A percentile compares a stretch with the other conserved stretches of the same genome.
Evolutionary conservation across 2,113 vertebrate species (phyloP).

Genomic region (Melanerpes formicivorus): DNA sequence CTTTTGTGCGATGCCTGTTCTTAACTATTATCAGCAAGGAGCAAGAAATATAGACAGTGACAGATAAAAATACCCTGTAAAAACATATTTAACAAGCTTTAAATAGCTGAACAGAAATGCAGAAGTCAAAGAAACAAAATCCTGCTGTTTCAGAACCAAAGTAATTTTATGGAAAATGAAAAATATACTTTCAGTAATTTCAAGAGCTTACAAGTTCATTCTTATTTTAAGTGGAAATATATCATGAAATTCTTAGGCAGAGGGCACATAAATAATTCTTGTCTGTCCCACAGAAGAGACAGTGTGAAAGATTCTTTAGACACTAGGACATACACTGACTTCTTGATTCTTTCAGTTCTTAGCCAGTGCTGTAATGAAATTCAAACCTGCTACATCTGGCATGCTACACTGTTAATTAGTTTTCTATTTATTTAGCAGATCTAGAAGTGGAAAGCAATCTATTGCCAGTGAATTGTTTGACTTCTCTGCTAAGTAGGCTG

Average conservation of each 20-base stretch:
- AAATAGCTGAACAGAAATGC: slow-evolving; percentile 22
- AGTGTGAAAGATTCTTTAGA: not conserved
- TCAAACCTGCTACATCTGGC: slow-evolving; percentile 72
- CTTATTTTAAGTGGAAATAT: slow-evolving; percentile 13
- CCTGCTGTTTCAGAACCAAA: slow-evolving; percentile 10
- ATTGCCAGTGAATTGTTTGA: slow-evolving; percentile 80
- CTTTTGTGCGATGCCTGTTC: slow-evolving; percentile 14
- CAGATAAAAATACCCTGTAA: slow-evolving; percentile 21
- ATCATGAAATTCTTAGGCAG: slow-evolving; percentile 2
- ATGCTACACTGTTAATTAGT: slow-evolving; percentile 81
- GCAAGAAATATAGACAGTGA: not conserved
- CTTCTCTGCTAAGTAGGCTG: slow-evolving; percentile 79
- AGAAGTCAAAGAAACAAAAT: not conserved
- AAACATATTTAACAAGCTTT: slow-evolving; percentile 45
- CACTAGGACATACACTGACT: slow-evolving; percentile 3
- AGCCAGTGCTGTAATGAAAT: slow-evolving; percentile 76
- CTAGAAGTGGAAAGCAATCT: slow-evolving; percentile 79
- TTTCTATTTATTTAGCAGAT: slow-evolving; percentile 86
- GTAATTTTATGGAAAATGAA: slow-evolving; percentile 43
- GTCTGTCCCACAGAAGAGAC: not conserved
- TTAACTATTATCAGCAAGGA: slow-evolving; percentile 31
- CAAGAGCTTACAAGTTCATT: slow-evolving; percentile 6
- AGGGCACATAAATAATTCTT: not conserved
- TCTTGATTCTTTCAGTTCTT: slow-evolving; percentile 51
- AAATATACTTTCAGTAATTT: slow-evolving; percentile 41